A percentile compares a stretch with the other conserved stretches of the same genome.
Evolutionary conservation across 2,113 vertebrate species (phyloP).

Genomic region (Takifugu flavidus): DNA sequence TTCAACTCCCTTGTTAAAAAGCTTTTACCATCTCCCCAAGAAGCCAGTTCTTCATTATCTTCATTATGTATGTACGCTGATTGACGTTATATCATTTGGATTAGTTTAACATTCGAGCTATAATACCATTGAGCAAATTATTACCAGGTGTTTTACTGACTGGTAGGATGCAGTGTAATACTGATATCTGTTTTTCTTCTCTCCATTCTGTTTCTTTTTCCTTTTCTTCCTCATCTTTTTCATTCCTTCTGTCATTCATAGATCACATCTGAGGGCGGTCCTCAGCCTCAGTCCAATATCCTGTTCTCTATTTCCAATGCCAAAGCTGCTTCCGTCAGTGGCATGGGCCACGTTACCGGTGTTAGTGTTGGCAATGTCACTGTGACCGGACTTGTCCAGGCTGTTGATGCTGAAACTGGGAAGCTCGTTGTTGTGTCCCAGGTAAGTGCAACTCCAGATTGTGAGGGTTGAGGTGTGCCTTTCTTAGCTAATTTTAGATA

Average conservation of each 20-base stretch:
- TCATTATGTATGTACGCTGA: too few relatives aligned
- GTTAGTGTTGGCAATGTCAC: conserved; percentile 77
- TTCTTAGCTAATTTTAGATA: neutral
- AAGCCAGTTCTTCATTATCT: conserved; percentile 17
- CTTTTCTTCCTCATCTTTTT: conserved; percentile 1
- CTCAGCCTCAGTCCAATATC: conserved; percentile 93
- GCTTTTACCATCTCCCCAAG: conserved; percentile 11
- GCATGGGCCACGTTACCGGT: conserved; percentile 80
- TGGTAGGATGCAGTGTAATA: neutral
- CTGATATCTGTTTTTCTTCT: conserved; percentile 4
- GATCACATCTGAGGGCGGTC: conserved; percentile 95
- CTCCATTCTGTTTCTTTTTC: neutral
- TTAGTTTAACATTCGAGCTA: conserved; percentile 9
- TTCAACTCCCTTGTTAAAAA: conserved; percentile 32
- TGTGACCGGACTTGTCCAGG: conserved; percentile 86
- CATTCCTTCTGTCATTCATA: conserved; percentile 43
- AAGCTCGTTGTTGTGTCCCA: conserved; percentile 86
- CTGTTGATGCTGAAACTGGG: conserved; percentile 87
- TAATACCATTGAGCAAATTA: conserved; percentile 21
- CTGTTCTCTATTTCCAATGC: conserved; percentile 83
- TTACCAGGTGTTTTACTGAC: conserved; percentile 4
- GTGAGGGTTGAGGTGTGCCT: neutral
- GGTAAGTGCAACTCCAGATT: conserved; percentile 66
- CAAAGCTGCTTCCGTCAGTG: conserved; percentile 76
- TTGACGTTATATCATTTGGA: conserved; percentile 4